Base-by-base conservation (phyloP, 2,888 invertebrate genomes). In the Limenitis camilla region DNA sequence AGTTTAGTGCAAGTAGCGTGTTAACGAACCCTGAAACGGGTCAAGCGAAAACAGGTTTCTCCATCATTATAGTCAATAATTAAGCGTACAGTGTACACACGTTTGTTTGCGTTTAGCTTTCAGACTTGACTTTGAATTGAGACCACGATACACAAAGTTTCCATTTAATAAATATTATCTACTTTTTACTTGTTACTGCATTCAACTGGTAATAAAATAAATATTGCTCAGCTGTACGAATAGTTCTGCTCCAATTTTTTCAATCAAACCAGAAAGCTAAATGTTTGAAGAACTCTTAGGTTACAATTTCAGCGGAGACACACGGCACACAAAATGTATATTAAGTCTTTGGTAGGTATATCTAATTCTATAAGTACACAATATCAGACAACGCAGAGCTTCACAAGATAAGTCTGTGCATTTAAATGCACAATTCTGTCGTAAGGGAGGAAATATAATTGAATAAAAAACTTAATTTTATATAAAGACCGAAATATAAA, bases 401-500 rank as follows among this genome's bases (percentile, higher is more conserved):
- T 67, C 62, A 52, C 56, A 62, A 64, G 58, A 53, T 62, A 19
- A 47, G 27, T 61, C 68, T 66, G 69, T 61, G 53, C 53, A 56
- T 57, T 55, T 46, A 61, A 47, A 55, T 60, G 56, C 59, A 62
- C 58, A 56, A 56, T 58, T 60, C 58, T 60, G 58, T 50, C 52
- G 55, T 58, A 47, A 55, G 59, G 55, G 61, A 61, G 64, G 66
- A 71, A 71, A 63, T 67, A 71, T 68, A 52, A 58, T 55, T 61
- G 54, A 56, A 61, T 66, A 59, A 80, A 62, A 76, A 84, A 84
- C 78, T 78, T 78, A 76, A 79, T 64, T 66, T 67, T 63, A 81
- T 78, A 78, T 85, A 85, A 85, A 81, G 76, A 84, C 76, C 76
- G 76, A 83, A 85, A 85, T 86, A 83, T 76, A 84, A 85, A 58